Base-by-base conservation (phyloP, 1,140 invertebrate genomes). In the Zophobas morio region DNA sequence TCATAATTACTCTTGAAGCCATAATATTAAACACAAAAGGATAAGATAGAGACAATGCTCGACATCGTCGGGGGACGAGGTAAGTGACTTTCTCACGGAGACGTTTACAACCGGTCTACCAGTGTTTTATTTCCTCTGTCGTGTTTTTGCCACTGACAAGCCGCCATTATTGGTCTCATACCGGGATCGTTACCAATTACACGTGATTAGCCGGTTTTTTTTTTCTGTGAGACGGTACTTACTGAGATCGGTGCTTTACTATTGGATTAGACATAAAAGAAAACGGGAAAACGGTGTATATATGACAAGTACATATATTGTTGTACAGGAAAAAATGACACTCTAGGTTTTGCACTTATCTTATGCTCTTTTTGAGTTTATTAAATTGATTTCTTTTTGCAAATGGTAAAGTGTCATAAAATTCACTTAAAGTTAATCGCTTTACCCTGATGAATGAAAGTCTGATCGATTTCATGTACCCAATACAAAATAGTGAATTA, bases 121-220 rank as follows among this genome's bases (percentile, higher is more conserved):
- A 75, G 63, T 78, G 73, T 78, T 80, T 78, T 76, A 78, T 80
- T 76, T 78, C 77, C 77, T 76, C 47, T 53, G 74, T 71, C 77
- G 53, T 78, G 79, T 78, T 78, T 78, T 76, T 78, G 79, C 77
- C 77, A 76, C 77, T 63, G 76, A 78, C 66, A 57, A 70, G 76
- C 79, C 76, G 74, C 76, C 80, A 80, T 81, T 81, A 80, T 74
- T 66, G 76, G 72, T 70, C 75, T 78, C 74, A 57, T 78, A 78
- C 79, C 78, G 80, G 76, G 70, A 81, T 81, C 57, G 53, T 72
- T 76, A 78, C 77, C 79, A 81, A 81, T 81, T 81, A 81, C 75
- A 75, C 71, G 75, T 79, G 77, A 81, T 81, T 81, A 81, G 72
- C 39, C 49, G 70, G 80, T 71, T 81, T 81, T 81, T 80, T 76